Conservation (phyloP, 2,797 vertebrate species). For the Caiman crocodilus region DNA sequence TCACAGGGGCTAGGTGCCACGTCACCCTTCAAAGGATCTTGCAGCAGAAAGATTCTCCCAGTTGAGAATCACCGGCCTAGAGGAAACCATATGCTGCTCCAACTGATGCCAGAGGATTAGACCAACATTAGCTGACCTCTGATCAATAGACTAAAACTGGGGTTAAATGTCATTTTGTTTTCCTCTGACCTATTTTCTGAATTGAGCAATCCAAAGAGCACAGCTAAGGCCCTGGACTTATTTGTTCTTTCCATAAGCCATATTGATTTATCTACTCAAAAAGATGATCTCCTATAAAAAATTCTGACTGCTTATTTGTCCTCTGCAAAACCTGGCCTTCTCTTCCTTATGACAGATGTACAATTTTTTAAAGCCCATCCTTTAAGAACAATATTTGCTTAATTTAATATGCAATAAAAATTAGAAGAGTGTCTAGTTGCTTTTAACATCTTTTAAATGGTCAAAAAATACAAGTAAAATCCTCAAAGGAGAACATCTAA, state of each 20-base stretch:
- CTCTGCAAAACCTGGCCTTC: not conserved
- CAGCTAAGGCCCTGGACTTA: not conserved
- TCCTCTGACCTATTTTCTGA: not conserved
- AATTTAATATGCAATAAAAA: not conserved
- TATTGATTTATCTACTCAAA: not conserved
- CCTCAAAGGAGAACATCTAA: not conserved
- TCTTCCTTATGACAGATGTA: not conserved
- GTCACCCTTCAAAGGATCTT: too few relatives aligned
- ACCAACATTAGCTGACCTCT: not conserved
- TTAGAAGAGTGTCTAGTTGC: not conserved
- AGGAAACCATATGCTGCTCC: not conserved
- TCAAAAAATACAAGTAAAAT: not conserved
- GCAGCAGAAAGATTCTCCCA: too few relatives aligned
- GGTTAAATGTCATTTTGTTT: not conserved
- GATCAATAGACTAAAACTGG: rapidly evolving
- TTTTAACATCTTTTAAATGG: not conserved
- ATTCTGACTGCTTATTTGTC: not conserved
- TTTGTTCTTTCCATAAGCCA: not conserved
- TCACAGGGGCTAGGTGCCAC: too few relatives aligned
- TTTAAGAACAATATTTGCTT: not conserved
- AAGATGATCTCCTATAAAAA: not conserved
- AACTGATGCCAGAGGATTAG: not conserved
- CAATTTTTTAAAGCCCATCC: not conserved
- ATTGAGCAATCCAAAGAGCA: not conserved
- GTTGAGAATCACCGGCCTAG: not conserved